phyloP scores from a whole-genome alignment of 2,888 invertebrate genomes.

The Drosophila rubida region DNA sequence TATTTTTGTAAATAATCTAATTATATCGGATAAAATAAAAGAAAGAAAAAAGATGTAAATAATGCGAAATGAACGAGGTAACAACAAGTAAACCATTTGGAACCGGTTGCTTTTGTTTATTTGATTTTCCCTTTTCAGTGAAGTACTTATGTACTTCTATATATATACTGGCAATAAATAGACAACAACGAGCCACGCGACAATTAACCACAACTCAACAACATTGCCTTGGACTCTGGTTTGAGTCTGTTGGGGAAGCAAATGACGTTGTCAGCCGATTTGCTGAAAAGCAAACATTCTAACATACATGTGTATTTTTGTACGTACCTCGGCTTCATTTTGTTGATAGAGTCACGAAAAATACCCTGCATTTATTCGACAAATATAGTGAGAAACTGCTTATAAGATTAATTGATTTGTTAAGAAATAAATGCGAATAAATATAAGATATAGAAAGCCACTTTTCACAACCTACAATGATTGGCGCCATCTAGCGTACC shows the following conservation, averaged over 20 bases:
- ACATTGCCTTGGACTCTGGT: slow-evolving; percentile 5
- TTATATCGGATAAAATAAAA: background rate
- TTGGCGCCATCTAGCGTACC: background rate
- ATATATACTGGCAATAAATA: slow-evolving; percentile 11
- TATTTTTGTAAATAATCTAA: slow-evolving; percentile 1
- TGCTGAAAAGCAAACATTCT: slow-evolving; percentile 1
- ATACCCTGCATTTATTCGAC: background rate
- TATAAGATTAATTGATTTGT: background rate
- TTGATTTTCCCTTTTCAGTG: background rate
- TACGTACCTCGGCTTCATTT: background rate
- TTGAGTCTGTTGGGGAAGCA: background rate
- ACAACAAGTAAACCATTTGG: background rate
- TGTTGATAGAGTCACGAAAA: background rate
- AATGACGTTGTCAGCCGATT: slow-evolving; percentile 13
- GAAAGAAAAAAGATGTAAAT: background rate
- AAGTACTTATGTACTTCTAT: background rate
- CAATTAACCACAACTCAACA: slow-evolving; percentile 25
- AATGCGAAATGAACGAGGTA: background rate
- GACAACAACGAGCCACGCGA: slow-evolving; percentile 37
- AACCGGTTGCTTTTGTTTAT: background rate
- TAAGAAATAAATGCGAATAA: background rate
- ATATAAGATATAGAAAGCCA: background rate
- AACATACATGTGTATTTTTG: background rate
- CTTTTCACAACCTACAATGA: background rate
- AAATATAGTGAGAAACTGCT: background rate